Conservation (phyloP, 2,797 vertebrate species). For the Phataginus tricuspis region DNA sequence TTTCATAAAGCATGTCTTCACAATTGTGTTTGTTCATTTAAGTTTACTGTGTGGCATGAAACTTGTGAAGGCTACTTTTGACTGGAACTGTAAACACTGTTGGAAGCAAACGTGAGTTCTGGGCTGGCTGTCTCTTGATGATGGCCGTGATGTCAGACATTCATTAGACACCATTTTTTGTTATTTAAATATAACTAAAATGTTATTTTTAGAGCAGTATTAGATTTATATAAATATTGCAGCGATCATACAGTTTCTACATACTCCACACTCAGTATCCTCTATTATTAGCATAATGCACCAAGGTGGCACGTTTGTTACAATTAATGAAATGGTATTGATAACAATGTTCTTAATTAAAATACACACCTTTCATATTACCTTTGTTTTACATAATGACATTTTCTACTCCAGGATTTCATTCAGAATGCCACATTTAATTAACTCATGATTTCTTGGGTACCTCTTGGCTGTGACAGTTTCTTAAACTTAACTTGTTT, state of each 20-base stretch:
- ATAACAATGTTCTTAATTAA: not conserved
- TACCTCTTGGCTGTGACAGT: not conserved
- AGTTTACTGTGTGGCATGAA: not conserved
- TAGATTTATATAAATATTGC: not conserved
- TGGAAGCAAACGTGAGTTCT: not conserved
- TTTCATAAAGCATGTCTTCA: not conserved
- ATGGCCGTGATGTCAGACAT: not conserved
- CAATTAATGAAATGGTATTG: not conserved
- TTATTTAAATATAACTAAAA: too few species aligned
- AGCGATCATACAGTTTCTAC: not conserved
- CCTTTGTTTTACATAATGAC: not conserved
- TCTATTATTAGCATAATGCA: too few species aligned
- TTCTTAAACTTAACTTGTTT: not conserved
- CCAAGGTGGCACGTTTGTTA: not conserved
- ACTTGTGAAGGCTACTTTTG: not conserved
- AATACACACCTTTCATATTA: not conserved
- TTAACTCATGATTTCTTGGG: not conserved
- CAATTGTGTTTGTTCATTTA: not conserved
- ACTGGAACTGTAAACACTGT: not conserved
- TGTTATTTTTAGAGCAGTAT: not conserved
- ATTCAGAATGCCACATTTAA: not conserved
- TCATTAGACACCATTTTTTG: not conserved
- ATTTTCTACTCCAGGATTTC: not conserved
- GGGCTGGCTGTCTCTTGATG: not conserved
- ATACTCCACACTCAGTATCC: too few species aligned